Evolutionary conservation across 2,888 invertebrate species (phyloP).

Genomic region (Amblyjoppa proteus): DNA sequence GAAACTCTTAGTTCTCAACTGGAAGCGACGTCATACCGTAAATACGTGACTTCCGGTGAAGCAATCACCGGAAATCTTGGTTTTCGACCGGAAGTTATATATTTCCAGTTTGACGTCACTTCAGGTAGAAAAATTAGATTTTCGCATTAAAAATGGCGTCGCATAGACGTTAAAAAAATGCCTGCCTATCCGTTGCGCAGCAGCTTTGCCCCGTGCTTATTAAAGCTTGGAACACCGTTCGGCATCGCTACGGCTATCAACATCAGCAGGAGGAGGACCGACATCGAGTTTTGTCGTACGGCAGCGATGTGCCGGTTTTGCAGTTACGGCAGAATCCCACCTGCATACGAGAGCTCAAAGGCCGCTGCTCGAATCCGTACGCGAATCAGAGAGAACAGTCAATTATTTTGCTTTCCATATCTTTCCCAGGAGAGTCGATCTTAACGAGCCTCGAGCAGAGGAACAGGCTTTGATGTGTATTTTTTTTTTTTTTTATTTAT

Average conservation of each 20-base stretch:
- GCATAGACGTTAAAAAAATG: neutral
- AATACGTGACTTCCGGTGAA: too few species aligned
- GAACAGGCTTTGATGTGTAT: conserved; percentile 39
- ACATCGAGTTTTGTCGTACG: neutral
- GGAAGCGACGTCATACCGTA: too few species aligned
- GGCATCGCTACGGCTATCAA: too few species aligned
- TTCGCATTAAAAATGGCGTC: too few species aligned
- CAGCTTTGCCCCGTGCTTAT: neutral
- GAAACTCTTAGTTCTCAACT: too few species aligned
- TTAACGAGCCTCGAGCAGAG: conserved; percentile 51
- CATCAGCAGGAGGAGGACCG: too few species aligned
- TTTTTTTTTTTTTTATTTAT: conserved; percentile 34
- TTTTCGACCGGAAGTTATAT: too few species aligned
- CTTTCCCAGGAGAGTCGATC: conserved; percentile 20
- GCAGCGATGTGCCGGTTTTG: neutral
- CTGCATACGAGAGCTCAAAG: conserved; percentile 27
- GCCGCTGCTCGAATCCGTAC: conserved; percentile 8
- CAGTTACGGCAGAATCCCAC: neutral
- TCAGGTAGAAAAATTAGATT: too few species aligned
- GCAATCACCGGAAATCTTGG: too few species aligned
- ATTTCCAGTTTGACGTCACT: too few species aligned
- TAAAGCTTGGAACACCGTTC: neutral
- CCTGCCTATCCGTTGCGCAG: neutral
- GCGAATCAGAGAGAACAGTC: conserved; percentile 21
- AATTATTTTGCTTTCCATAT: conserved; percentile 41